phyloP scores from a whole-genome alignment of 2,888 invertebrate genomes.

The Drosophila flavopinicola region DNA sequence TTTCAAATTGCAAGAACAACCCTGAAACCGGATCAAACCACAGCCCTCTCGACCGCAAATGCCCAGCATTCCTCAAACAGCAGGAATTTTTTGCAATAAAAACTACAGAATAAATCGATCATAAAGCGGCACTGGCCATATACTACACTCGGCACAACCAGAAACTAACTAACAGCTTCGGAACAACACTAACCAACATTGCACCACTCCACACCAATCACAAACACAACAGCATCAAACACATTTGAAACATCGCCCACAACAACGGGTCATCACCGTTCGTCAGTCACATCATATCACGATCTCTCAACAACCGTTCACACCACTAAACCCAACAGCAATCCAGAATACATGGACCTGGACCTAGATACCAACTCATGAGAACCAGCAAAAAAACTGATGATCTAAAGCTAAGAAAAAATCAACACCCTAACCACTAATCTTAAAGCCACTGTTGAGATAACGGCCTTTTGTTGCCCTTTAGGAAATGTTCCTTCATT shows the following conservation, averaged over 20 bases:
- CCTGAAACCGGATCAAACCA: slow-evolving; percentile 10
- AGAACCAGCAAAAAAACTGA: too few species aligned
- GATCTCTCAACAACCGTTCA: neutral
- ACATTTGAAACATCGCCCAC: too few species aligned
- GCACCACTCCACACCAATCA: too few species aligned
- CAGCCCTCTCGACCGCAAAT: slow-evolving; percentile 15
- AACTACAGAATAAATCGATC: slow-evolving; percentile 19
- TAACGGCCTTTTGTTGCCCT: too few species aligned
- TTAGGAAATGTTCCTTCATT: too few species aligned
- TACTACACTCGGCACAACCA: slow-evolving; percentile 4
- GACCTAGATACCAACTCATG: too few species aligned
- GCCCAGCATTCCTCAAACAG: slow-evolving; percentile 12
- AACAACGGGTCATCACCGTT: neutral
- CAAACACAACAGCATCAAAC: too few species aligned
- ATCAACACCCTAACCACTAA: too few species aligned
- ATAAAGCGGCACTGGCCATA: slow-evolving; percentile 7
- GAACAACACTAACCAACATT: slow-evolving; percentile 11
- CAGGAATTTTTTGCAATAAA: slow-evolving; percentile 13
- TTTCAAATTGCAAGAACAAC: slow-evolving; percentile 17
- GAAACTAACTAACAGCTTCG: slow-evolving; percentile 3
- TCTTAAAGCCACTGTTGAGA: too few species aligned
- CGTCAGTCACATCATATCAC: neutral
- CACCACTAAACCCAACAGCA: neutral
- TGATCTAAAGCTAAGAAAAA: too few species aligned
- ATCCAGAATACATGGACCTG: too few species aligned